Conservation (phyloP, 2,888 invertebrate genomes). For the Clivina fossor region DNA sequence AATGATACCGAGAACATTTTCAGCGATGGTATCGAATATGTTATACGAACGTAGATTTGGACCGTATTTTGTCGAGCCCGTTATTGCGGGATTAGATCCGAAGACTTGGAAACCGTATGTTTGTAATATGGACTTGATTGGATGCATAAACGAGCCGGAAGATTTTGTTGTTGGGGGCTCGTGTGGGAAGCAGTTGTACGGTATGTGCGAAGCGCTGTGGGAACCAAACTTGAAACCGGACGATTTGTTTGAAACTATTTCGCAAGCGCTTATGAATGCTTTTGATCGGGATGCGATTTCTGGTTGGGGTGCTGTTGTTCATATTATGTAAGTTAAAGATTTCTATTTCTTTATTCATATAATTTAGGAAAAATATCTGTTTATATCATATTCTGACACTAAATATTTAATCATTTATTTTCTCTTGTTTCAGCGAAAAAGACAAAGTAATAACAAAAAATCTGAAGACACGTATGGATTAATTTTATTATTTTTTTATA, state of each 20-base stretch:
- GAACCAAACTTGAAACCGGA: constrained; percentile 88
- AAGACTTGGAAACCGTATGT: constrained; percentile 83
- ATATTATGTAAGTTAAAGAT: constrained; percentile 84
- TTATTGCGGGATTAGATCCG: constrained; percentile 91
- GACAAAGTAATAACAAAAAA: too few species aligned
- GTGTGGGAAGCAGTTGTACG: constrained; percentile 83
- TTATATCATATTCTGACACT: too few species aligned
- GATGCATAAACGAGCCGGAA: constrained; percentile 84
- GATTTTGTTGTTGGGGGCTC: constrained; percentile 99
- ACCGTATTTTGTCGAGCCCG: constrained; percentile 96
- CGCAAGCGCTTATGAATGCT: constrained; percentile 93
- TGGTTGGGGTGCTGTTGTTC: constrained; percentile 97
- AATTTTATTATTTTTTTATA: too few species aligned
- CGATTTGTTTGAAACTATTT: constrained; percentile 94
- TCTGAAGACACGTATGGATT: too few species aligned
- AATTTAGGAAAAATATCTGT: too few species aligned
- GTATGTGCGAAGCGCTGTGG: constrained; percentile 86
- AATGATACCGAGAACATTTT: constrained; percentile 89
- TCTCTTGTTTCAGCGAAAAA: too few species aligned
- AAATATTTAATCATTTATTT: too few species aligned
- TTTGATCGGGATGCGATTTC: constrained; percentile 96
- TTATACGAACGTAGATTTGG: constrained; percentile 96
- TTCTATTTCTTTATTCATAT: too few species aligned
- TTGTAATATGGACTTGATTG: constrained; percentile 94
- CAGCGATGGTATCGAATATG: constrained; percentile 91